Conservation (phyloP, 1,140 invertebrate genomes). For the Hylaeus volcanicus region DNA sequence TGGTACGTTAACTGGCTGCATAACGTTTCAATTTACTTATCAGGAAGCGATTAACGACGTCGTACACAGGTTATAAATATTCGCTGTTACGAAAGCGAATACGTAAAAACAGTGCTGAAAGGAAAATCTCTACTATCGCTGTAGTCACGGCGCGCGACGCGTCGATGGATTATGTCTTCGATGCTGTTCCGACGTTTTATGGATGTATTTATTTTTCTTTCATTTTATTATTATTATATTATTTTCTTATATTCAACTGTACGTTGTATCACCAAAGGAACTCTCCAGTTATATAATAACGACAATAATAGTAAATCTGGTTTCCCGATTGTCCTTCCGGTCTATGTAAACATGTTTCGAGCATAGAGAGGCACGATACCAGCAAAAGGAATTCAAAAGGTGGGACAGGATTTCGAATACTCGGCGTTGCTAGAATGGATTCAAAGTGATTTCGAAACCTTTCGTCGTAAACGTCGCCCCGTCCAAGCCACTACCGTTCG, state of each 20-base stretch:
- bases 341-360: neutral
- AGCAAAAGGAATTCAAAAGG: neutral
- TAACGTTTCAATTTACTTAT: conserved; percentile 37
- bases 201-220: neutral
- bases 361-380: neutral
- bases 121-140: conserved; percentile 23
- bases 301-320: no score
- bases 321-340: neutral
- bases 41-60: conserved; percentile 49
- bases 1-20: conserved; percentile 2
- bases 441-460: conserved; percentile 42
- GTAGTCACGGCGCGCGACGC: no score
- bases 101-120: conserved; percentile 21
- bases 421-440: neutral
- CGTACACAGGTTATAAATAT: conserved; percentile 39
- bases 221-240: no score
- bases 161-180: neutral
- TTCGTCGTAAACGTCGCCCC: conserved; percentile 31
- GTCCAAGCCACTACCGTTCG: conserved; percentile 35
- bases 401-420: neutral
- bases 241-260: no score
- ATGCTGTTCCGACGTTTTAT: neutral
- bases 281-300: no score
- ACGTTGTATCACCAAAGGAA: no score
- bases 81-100: conserved; percentile 26